Evolutionary conservation across 2,888 invertebrate genomes (phyloP).

Genomic region (Abscondita cerata): DNA sequence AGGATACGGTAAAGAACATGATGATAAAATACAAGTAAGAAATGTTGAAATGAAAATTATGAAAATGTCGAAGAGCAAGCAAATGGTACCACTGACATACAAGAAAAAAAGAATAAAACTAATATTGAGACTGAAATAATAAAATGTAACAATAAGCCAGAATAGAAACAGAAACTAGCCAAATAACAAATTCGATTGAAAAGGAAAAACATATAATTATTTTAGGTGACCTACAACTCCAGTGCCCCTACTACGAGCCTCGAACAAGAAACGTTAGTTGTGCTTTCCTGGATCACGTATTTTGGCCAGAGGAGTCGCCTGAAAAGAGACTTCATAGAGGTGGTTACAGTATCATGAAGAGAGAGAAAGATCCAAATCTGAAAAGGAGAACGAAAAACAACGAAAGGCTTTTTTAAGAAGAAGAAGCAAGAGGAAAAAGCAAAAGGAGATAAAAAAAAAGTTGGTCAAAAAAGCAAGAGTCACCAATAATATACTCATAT

Average conservation of each 20-base stretch:
- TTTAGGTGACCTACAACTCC: neutral
- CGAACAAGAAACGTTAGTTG: slow-evolving; percentile 22
- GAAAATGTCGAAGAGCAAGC: slow-evolving; percentile 10
- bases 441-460: slow-evolving; percentile 10
- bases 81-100: neutral
- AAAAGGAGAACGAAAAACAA: slow-evolving; percentile 5
- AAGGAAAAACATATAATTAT: neutral
- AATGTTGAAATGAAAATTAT: slow-evolving; percentile 4
- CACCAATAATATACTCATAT: slow-evolving; percentile 8
- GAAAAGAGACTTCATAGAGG: slow-evolving; percentile 29
- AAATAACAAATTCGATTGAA: neutral
- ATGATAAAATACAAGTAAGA: neutral
- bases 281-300: slow-evolving; percentile 27
- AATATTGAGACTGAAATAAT: slow-evolving; percentile 1
- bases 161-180: neutral
- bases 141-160: slow-evolving; percentile 1
- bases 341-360: slow-evolving; percentile 34
- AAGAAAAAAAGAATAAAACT: slow-evolving; percentile 1
- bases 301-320: slow-evolving; percentile 21
- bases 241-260: neutral
- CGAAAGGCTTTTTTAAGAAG: slow-evolving; percentile 11
- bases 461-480: neutral
- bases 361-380: slow-evolving; percentile 20
- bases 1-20: neutral
- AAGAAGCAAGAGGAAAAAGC: slow-evolving; percentile 5